phyloP scores from a whole-genome alignment of 1,140 invertebrate species.

The Musca domestica region DNA sequence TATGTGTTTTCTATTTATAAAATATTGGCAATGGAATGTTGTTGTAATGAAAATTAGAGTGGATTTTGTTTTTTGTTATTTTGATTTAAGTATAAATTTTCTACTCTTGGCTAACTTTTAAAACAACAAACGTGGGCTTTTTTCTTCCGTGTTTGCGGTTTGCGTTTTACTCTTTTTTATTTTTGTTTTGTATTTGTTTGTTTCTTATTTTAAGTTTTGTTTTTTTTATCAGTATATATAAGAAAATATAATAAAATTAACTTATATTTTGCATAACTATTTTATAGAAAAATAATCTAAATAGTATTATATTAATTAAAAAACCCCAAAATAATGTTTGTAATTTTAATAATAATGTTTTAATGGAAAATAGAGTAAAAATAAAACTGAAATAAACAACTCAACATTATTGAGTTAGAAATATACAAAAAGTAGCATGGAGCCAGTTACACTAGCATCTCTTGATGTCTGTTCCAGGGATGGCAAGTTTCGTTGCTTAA shows the following conservation, averaged over 20 bases:
- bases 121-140: too few species aligned
- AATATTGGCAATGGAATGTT: too few species aligned
- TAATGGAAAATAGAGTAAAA: background rate
- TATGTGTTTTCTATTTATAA: background rate
- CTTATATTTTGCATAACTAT: conserved; percentile 8
- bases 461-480: too few species aligned
- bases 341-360: background rate
- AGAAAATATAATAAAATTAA: conserved; percentile 11
- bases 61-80: too few species aligned
- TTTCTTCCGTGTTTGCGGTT: too few species aligned
- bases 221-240: conserved; percentile 1
- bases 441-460: too few species aligned
- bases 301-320: background rate
- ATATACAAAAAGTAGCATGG: background rate
- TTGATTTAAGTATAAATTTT: too few species aligned
- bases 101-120: too few species aligned
- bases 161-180: too few species aligned
- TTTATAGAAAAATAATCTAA: conserved; percentile 8
- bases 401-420: conserved; percentile 7
- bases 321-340: background rate
- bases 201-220: background rate
- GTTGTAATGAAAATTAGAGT: too few species aligned
- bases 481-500: too few species aligned
- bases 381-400: conserved; percentile 2
- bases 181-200: background rate